phyloP scores from a whole-genome alignment of 2,113 vertebrate genomes.

The Psilopogon haemacephalus region DNA sequence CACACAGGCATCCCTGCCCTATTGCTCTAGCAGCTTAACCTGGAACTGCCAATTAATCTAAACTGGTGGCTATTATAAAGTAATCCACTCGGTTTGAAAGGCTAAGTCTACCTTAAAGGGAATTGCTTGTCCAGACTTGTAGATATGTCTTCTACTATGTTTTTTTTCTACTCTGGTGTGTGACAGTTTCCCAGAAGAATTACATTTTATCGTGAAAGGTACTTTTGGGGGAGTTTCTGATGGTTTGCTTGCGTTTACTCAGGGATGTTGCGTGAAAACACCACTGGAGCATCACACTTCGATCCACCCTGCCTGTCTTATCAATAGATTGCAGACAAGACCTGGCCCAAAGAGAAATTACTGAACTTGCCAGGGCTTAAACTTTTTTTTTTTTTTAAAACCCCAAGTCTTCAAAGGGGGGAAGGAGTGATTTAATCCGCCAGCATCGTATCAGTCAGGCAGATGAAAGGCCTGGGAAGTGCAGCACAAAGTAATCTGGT shows the following conservation, averaged over 20 bases:
- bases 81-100: neutral
- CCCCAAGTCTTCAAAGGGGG: neutral
- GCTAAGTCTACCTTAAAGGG: neutral
- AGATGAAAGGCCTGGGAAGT: constrained; percentile 32
- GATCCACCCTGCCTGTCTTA: neutral
- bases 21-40: neutral
- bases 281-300: neutral
- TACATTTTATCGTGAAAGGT: neutral
- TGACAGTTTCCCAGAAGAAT: neutral
- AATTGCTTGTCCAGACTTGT: neutral
- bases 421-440: neutral
- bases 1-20: neutral
- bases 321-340: neutral
- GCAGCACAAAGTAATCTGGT: constrained; percentile 15
- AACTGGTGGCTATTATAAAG: neutral
- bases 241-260: neutral
- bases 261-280: neutral
- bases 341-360: neutral
- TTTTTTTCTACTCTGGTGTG: neutral
- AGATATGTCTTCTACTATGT: neutral
- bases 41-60: neutral
- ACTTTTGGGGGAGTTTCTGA: neutral
- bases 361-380: neutral
- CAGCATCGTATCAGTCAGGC: neutral
- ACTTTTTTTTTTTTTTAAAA: neutral